A percentile compares a stretch with the other conserved stretches of the same genome.
These are phyloP conservation scores for Agrenia bidenticulata DNA, from an alignment of 2,888 invertebrate species.

Conservation along the genomic window DNA sequence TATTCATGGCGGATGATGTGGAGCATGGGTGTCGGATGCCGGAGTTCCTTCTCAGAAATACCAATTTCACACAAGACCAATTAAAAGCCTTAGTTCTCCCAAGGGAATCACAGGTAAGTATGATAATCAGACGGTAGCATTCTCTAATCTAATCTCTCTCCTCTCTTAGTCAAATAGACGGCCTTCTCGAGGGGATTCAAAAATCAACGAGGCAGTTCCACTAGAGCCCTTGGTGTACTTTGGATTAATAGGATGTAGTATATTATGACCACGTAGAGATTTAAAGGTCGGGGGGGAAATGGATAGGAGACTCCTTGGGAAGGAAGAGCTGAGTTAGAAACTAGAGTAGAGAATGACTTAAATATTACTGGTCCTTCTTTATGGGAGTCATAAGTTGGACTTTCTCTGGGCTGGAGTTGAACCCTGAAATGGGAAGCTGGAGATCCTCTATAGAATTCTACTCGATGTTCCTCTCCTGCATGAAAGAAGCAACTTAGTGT, in stretches of 20 bases:
- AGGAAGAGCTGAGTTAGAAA: neutral
- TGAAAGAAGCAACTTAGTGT: conserved; percentile 3
- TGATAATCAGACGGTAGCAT: conserved; percentile 8
- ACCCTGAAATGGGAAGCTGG: too few relatives aligned
- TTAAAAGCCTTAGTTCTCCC: conserved; percentile 48
- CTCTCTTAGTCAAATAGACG: neutral
- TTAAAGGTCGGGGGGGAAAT: neutral
- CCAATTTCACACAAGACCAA: conserved; percentile 52
- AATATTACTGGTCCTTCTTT: conserved; percentile 7
- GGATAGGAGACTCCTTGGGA: neutral
- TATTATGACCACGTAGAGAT: conserved; percentile 13
- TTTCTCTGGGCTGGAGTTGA: too few relatives aligned
- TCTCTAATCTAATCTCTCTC: neutral
- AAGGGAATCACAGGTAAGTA: conserved; percentile 18
- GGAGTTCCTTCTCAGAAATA: conserved; percentile 43
- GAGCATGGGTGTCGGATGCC: conserved; percentile 67
- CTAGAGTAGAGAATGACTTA: neutral
- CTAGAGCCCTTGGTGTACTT: neutral
- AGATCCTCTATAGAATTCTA: too few relatives aligned
- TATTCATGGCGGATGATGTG: conserved; percentile 86
- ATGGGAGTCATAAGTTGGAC: conserved; percentile 3
- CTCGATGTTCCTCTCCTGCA: neutral
- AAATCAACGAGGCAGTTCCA: conserved; percentile 4
- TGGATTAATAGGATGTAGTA: conserved; percentile 14
- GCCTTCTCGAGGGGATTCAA: neutral